These are phyloP conservation scores for Oreonectes daqikongensis DNA, from an alignment of 2,797 vertebrate species.

Conservation along the genomic window DNA sequence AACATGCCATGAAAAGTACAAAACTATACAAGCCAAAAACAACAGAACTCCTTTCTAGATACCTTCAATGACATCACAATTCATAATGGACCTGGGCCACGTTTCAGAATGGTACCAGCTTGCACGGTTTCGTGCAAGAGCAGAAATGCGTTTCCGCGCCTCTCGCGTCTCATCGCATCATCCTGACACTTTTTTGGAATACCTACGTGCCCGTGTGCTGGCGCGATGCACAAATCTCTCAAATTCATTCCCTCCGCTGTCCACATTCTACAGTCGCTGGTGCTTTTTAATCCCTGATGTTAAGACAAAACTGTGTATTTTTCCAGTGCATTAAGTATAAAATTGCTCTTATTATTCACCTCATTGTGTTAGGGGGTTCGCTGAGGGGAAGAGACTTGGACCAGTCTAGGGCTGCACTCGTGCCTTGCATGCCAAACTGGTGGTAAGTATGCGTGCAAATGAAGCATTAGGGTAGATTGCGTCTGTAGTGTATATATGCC, in stretches of 20 bases:
- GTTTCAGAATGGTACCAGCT: constrained; percentile 73
- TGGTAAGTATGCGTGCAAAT: constrained; percentile 73
- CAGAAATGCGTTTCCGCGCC: constrained; percentile 60
- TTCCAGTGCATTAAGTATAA: constrained; percentile 67
- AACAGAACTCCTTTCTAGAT: constrained; percentile 47
- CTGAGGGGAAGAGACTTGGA: constrained; percentile 57
- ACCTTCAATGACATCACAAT: constrained; percentile 57
- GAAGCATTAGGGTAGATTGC: constrained; percentile 66
- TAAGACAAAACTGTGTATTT: constrained; percentile 53
- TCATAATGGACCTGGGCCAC: constrained; percentile 56
- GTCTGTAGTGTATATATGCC: constrained; percentile 58
- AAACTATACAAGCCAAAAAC: constrained; percentile 50
- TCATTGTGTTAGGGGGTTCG: constrained; percentile 66
- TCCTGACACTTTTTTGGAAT: constrained; percentile 40
- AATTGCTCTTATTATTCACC: constrained; percentile 66
- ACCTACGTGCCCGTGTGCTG: constrained; percentile 3
- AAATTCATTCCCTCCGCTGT: constrained; percentile 12
- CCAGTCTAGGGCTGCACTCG: constrained; percentile 60
- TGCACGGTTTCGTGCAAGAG: constrained; percentile 64
- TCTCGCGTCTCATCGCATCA: constrained; percentile 45
- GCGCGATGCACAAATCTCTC: constrained; percentile 29
- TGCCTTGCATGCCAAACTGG: constrained; percentile 66
- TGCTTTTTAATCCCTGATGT: constrained; percentile 31
- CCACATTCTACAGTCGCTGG: constrained; percentile 41
- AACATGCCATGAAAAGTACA: constrained; percentile 29